phyloP scores from a whole-genome alignment of 2,888 invertebrate species.

The Drosophila nr. perissopoda region DNA sequence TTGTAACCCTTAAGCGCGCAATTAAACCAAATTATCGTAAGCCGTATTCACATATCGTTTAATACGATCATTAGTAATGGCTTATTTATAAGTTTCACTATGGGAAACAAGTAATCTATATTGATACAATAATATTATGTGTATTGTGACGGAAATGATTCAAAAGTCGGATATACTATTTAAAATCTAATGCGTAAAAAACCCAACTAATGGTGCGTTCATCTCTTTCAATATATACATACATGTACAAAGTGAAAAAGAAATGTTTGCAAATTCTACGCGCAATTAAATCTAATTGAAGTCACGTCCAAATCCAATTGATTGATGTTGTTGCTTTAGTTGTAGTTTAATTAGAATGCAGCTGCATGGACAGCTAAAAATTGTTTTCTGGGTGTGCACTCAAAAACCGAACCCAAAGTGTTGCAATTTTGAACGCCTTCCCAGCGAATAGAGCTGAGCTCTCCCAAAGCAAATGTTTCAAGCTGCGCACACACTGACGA shows the following conservation, averaged over 20 bases:
- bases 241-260: background rate
- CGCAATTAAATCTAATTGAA: conserved; percentile 52
- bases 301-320: conserved; percentile 20
- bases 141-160: background rate
- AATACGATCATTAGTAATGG: background rate
- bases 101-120: background rate
- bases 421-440: conserved; percentile 61
- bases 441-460: conserved; percentile 23
- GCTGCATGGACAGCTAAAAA: conserved; percentile 18
- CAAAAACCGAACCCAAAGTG: conserved; percentile 36
- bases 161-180: background rate
- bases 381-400: conserved; percentile 41
- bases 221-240: background rate
- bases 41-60: background rate
- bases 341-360: conserved; percentile 8
- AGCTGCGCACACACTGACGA: conserved; percentile 66
- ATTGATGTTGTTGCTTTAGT: conserved; percentile 32
- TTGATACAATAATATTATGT: background rate
- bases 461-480: conserved; percentile 47
- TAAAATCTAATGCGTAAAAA: background rate
- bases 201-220: background rate
- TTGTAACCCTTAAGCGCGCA: background rate
- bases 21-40: background rate
- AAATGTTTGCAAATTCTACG: background rate
- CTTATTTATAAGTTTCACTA: background rate